Evolutionary conservation across 2,888 invertebrate genomes (phyloP).

Genomic region (Aphodius sticticus): DNA sequence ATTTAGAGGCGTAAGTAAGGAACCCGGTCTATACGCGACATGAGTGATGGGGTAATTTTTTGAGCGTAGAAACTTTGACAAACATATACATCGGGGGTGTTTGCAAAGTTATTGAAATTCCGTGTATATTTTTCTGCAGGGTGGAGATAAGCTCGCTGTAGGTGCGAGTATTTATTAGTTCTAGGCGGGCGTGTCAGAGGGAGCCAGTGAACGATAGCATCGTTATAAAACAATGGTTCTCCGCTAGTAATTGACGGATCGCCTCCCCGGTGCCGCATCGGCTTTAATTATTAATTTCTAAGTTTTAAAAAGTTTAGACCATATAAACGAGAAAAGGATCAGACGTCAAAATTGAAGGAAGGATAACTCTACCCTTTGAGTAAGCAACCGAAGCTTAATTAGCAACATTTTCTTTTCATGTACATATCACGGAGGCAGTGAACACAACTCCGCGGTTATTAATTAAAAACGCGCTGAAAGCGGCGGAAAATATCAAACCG

Average conservation of each 20-base stretch:
- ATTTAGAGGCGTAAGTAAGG: not conserved
- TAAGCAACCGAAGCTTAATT: not conserved
- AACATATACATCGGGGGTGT: conserved; percentile 21
- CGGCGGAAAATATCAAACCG: not conserved
- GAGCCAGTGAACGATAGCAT: conserved; percentile 15
- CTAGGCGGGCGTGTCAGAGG: not conserved
- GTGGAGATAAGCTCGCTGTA: conserved; percentile 25
- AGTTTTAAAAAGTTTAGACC: conserved; percentile 4
- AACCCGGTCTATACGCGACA: not conserved
- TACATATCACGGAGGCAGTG: not conserved
- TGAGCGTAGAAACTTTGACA: conserved; percentile 16
- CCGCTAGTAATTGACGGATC: conserved; percentile 24
- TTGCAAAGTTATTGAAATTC: conserved; percentile 31
- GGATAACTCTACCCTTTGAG: not conserved
- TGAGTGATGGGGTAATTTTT: conserved; percentile 4
- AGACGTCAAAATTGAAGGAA: too few species aligned
- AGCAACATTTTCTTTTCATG: not conserved
- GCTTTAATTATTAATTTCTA: conserved; percentile 25
- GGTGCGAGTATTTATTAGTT: conserved; percentile 23
- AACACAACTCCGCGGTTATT: not conserved
- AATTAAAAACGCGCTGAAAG: conserved; percentile 4
- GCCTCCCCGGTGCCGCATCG: conserved; percentile 6
- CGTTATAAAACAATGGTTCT: conserved; percentile 30
- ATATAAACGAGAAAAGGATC: not conserved
- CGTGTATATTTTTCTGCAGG: conserved; percentile 25